Evolutionary conservation across 2,888 invertebrate genomes (phyloP), one percentile per base, ranked within the genome.

Genomic region (Galeopsomyia nigrocyanea): DNA sequence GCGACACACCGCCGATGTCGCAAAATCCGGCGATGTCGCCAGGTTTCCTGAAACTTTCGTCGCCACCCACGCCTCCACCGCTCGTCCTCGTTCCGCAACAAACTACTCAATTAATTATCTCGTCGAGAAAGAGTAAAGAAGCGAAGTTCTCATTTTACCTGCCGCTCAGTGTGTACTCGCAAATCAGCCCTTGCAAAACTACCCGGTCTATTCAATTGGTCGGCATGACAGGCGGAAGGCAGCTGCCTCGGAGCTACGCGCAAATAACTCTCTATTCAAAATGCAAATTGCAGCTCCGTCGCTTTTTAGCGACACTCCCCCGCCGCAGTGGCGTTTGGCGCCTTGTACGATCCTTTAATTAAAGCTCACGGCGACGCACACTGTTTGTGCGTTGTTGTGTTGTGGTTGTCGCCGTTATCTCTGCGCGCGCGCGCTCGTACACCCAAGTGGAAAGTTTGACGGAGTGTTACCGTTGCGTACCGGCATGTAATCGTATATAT

Each of bases 281-380:
- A 67, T 67, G 62, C 63, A 62, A 71, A 71, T 51, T 56, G 7
- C 10, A 21, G 56, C 26, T 56, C 17, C 51, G 10, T 60, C 16
- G 22, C 17, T 47, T n/a, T 22, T 16, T 21, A 3, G 26, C 6
- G 60, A 72, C 71, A 67, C 71, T 72, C 67, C 66, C 71, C 62
- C 13, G n/a, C n/a, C n/a, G n/a, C n/a, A 39, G 55, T 58, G 22
- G 14, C 69, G 53, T 62, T 66, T 51, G 50, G 58, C 57, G 22
- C 53, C 55, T 61, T 55, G 31, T 31, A 61, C 61, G 65, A 65
- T 65, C 51, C 62, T 72, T 39, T 62, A 72, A 72, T 72, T 72
- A 67, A 67, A 49, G 62, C 66, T 67, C 62, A 57, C 26, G 39
- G 10, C n/a, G 19, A n/a, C 14, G 22, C 19, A 10, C 46, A n/a